Evolutionary conservation across 1,140 invertebrate species (phyloP).

Genomic region (Dreissena polymorpha): DNA sequence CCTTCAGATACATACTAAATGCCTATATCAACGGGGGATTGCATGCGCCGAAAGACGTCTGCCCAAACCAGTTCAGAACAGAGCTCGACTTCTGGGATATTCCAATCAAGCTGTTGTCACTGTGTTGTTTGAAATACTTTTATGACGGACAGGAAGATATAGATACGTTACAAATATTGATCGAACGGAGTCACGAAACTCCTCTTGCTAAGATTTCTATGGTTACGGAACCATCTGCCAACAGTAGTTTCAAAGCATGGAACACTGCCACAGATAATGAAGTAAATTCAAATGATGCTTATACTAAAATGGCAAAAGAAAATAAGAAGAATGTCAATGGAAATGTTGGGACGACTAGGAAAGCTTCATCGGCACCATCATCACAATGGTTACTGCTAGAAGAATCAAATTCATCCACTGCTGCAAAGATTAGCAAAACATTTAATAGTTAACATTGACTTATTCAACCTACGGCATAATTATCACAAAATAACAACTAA

Average conservation of each 20-base stretch:
- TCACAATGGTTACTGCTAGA: constrained; percentile 7
- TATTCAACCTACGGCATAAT: no score
- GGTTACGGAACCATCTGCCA: no score
- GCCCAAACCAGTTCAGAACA: constrained; percentile 4
- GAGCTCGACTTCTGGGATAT: constrained; percentile 7
- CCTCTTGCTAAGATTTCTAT: not conserved
- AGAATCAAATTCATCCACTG: constrained; percentile 11
- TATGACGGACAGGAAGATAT: not conserved
- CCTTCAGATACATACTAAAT: constrained; percentile 16
- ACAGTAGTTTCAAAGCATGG: no score
- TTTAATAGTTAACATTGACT: no score
- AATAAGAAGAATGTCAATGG: not conserved
- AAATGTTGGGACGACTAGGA: not conserved
- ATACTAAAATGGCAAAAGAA: not conserved
- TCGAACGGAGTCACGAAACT: not conserved
- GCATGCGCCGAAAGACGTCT: constrained; percentile 10
- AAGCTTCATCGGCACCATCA: not conserved
- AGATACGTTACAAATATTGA: not conserved
- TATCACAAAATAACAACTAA: no score
- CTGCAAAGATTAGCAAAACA: not conserved
- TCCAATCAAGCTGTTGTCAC: not conserved
- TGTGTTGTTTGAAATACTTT: constrained; percentile 22
- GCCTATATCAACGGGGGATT: not conserved
- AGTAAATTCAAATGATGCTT: not conserved
- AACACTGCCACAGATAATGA: no score